phyloP scores from a whole-genome alignment of 2,888 invertebrate genomes.

The Torymus aiolomorphi region DNA sequence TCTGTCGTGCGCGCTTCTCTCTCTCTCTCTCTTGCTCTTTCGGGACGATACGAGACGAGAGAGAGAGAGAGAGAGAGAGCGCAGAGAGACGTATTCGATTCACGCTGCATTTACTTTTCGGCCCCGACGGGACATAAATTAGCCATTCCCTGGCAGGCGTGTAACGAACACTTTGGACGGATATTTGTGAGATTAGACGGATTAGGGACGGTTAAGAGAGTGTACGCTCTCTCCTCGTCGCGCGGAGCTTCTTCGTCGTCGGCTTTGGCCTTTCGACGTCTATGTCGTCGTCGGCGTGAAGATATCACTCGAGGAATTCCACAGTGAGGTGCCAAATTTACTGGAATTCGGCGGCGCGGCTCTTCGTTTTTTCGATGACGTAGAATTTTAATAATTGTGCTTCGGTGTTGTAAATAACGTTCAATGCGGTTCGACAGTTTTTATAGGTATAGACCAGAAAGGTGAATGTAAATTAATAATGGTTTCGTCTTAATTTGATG shows the following conservation, averaged over 20 bases:
- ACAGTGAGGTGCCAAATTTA: conserved; percentile 17
- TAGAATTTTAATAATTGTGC: neutral
- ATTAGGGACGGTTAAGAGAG: conserved; percentile 36
- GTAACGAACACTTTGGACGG: conserved; percentile 62
- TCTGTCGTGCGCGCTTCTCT: neutral
- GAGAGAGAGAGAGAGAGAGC: no score
- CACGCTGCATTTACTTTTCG: conserved; percentile 57
- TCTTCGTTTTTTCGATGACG: neutral
- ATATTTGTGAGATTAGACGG: conserved; percentile 65
- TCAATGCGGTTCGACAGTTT: no score
- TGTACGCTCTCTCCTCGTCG: no score
- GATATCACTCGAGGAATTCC: conserved; percentile 23
- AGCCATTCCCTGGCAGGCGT: conserved; percentile 65
- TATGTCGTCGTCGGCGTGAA: neutral
- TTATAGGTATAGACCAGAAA: no score
- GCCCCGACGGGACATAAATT: conserved; percentile 65
- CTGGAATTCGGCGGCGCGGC: conserved; percentile 1
- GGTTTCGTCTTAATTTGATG: no score
- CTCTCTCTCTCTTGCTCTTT: neutral
- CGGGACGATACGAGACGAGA: neutral
- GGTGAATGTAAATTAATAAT: no score
- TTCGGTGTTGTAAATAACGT: neutral
- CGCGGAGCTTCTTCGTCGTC: neutral
- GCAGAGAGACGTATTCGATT: conserved; percentile 11
- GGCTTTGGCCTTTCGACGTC: no score